Percentiles rank a stretch among this genome's conserved stretches.
Conservation (phyloP, 2,888 invertebrate genomes). For the Petrolisthes manimaculis region DNA sequence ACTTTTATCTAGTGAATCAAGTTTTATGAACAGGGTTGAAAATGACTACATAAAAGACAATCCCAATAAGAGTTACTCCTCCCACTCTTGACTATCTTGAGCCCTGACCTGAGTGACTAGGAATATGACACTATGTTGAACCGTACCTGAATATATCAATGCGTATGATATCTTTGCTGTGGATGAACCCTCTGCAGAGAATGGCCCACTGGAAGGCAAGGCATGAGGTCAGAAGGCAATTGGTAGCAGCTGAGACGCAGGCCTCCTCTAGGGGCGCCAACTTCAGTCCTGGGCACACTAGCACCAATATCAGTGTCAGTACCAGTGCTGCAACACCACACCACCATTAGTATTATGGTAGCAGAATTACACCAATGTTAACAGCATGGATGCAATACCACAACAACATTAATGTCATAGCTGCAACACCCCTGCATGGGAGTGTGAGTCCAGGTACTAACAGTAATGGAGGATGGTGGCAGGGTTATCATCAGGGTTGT, state of each 20-base stretch:
- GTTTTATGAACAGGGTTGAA: too few relatives aligned
- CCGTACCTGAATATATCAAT: neutral
- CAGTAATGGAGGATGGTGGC: neutral
- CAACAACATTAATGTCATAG: neutral
- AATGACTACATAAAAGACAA: too few relatives aligned
- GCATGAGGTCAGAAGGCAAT: neutral
- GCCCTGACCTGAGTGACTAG: too few relatives aligned
- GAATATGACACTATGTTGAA: neutral
- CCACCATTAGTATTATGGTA: neutral
- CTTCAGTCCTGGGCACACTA: neutral
- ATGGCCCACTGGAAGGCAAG: slow-evolving; percentile 1
- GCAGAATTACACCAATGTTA: neutral
- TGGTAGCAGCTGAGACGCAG: neutral
- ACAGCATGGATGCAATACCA: neutral
- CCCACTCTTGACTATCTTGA: too few relatives aligned
- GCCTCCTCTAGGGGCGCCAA: neutral
- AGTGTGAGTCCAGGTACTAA: neutral
- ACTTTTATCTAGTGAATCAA: too few relatives aligned
- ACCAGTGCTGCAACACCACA: neutral
- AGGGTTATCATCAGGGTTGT: neutral
- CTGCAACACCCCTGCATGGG: neutral
- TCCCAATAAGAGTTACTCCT: too few relatives aligned
- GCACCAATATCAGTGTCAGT: neutral
- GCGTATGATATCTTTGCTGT: neutral
- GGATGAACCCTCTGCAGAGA: neutral